phyloP scores from a whole-genome alignment of 2,797 vertebrate species.

The Avahi laniger region DNA sequence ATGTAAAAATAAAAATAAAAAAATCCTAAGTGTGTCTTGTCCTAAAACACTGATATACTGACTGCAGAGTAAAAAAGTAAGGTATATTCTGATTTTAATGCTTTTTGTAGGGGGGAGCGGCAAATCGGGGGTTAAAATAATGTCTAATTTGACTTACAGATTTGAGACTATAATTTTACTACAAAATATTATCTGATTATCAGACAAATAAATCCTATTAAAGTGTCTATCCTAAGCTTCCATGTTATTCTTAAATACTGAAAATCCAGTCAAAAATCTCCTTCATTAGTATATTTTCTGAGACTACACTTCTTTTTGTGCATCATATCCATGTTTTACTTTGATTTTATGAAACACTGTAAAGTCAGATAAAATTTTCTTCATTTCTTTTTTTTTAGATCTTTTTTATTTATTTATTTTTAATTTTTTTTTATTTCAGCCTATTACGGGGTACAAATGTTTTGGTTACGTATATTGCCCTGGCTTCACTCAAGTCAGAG shows the following conservation, averaged over 20 bases:
- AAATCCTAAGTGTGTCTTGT: neutral
- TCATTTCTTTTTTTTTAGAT: neutral
- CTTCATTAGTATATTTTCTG: neutral
- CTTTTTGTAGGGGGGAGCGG: neutral
- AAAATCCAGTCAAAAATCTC: neutral
- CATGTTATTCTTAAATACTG: neutral
- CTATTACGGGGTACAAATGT: too few relatives aligned
- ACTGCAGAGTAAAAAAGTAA: neutral
- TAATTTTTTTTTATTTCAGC: too few relatives aligned
- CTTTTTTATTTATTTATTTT: too few relatives aligned
- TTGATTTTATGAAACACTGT: neutral
- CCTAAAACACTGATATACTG: neutral
- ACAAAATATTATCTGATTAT: neutral
- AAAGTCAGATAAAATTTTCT: neutral
- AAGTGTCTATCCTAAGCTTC: neutral
- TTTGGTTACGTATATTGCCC: neutral
- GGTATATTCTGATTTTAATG: neutral
- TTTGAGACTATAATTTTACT: constrained; percentile 1
- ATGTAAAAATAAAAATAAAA: too few relatives aligned
- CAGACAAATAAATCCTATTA: neutral
- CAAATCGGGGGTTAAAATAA: neutral
- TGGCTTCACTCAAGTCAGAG: neutral
- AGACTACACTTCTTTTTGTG: neutral
- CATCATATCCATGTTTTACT: neutral
- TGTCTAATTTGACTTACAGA: neutral